Conservation (phyloP, 2,888 invertebrate genomes). For the Drosophila glabriapex region DNA sequence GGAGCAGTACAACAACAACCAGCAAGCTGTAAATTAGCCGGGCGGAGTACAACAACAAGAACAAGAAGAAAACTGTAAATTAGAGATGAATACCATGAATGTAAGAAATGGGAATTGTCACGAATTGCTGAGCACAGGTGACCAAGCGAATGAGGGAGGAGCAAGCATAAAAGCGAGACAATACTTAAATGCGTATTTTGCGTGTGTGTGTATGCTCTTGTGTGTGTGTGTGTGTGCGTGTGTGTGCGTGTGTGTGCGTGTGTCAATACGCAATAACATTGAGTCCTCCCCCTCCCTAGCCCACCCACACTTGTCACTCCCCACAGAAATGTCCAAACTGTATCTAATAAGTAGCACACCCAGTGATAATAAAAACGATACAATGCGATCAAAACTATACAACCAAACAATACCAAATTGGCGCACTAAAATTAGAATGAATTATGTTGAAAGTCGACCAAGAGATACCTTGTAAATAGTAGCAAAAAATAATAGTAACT, state of each 20-base stretch:
- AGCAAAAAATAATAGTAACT: not conserved
- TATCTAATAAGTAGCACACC: constrained; percentile 52
- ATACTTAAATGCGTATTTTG: constrained; percentile 25
- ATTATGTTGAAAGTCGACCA: not conserved
- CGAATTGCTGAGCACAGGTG: constrained; percentile 57
- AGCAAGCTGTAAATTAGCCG: constrained; percentile 53
- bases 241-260: constrained; percentile 1
- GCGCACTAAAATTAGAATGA: constrained; percentile 33
- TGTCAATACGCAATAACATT: constrained; percentile 8
- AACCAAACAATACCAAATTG: constrained; percentile 48
- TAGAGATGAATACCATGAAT: constrained; percentile 27
- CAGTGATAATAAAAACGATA: constrained; percentile 49
- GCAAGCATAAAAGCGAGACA: constrained; percentile 24
- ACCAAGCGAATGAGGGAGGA: constrained; percentile 22
- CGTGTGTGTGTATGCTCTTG: not conserved
- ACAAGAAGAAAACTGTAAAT: constrained; percentile 50
- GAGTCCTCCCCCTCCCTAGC: not conserved
- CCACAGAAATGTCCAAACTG: constrained; percentile 23
- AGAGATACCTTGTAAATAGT: constrained; percentile 22
- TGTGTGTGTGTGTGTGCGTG: not conserved
- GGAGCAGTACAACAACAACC: constrained; percentile 15
- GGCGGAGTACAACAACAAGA: constrained; percentile 3
- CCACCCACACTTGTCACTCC: constrained; percentile 4
- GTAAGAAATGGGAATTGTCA: constrained; percentile 55
- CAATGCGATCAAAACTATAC: constrained; percentile 54